Evolutionary conservation across 2,797 vertebrate genomes (phyloP).

Genomic region (Chaunax sp.): DNA sequence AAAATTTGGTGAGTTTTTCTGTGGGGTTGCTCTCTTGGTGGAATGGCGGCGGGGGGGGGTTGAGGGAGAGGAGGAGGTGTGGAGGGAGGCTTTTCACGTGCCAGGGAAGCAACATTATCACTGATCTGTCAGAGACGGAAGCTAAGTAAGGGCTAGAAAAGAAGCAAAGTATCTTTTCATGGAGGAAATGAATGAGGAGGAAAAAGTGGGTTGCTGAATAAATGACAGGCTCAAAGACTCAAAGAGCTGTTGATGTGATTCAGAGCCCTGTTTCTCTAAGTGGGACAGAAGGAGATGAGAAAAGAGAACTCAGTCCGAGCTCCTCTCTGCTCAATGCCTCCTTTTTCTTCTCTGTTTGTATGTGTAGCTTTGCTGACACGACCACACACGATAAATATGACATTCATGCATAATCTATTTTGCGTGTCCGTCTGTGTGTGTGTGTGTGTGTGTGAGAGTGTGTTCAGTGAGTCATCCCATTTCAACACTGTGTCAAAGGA

Average conservation of each 20-base stretch:
- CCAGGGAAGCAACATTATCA: constrained; percentile 35
- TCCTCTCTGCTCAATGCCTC: constrained; percentile 28
- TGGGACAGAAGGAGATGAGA: constrained; percentile 35
- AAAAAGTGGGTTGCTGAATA: constrained; percentile 1
- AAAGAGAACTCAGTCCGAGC: constrained; percentile 17
- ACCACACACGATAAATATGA: constrained; percentile 32
- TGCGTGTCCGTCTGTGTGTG: constrained; percentile 1
- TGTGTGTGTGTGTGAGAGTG: constrained; percentile 10
- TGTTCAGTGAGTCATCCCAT: constrained; percentile 12
- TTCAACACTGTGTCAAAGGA: constrained; percentile 35
- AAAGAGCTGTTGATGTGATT: constrained; percentile 55
- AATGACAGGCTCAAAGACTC: constrained; percentile 27
- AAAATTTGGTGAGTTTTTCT: constrained; percentile 31
- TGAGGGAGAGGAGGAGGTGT: constrained; percentile 46
- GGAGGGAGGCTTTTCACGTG: constrained; percentile 55
- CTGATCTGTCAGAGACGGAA: constrained; percentile 45
- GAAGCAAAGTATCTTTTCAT: background rate
- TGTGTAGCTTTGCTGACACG: constrained; percentile 13
- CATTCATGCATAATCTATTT: constrained; percentile 38
- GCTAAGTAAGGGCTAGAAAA: constrained; percentile 6
- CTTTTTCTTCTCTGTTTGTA: background rate
- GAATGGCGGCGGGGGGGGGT: constrained; percentile 40
- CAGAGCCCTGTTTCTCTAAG: constrained; percentile 33
- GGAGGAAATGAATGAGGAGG: background rate
- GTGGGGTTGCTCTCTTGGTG: constrained; percentile 49